Evolutionary conservation across 1,140 invertebrate species (phyloP).

Genomic region (Camponotus pennsylvanicus): DNA sequence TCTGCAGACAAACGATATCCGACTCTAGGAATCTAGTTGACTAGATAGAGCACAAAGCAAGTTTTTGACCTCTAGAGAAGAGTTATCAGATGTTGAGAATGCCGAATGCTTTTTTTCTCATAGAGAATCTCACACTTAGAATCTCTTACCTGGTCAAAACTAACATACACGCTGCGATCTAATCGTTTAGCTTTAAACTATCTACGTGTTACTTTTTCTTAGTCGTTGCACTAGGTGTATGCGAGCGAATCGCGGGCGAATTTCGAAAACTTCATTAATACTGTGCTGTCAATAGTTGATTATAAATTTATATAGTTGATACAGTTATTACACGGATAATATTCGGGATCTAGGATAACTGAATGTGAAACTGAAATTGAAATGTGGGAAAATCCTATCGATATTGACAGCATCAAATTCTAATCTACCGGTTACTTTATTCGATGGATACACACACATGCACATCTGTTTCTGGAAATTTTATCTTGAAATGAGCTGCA

Average conservation of each 20-base stretch:
- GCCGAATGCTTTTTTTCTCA: constrained; percentile 80
- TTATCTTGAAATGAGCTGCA: background rate
- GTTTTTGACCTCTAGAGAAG: constrained; percentile 71
- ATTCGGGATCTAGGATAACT: background rate
- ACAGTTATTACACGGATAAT: background rate
- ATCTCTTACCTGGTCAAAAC: constrained; percentile 36
- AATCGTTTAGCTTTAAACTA: constrained; percentile 25
- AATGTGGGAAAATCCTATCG: background rate
- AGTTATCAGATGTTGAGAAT: constrained; percentile 81
- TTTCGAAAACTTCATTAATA: background rate
- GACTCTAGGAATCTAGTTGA: constrained; percentile 75
- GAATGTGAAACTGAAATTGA: background rate
- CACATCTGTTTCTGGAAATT: constrained; percentile 28
- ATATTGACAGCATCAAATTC: constrained; percentile 5
- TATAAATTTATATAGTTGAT: background rate
- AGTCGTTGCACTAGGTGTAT: constrained; percentile 51
- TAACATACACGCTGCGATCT: constrained; percentile 46
- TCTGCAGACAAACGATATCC: constrained; percentile 47
- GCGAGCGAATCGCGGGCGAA: constrained; percentile 11
- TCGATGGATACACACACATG: background rate
- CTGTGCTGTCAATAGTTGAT: constrained; percentile 34
- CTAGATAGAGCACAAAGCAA: constrained; percentile 74
- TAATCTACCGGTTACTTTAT: background rate
- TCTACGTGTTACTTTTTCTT: constrained; percentile 36
- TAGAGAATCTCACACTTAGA: constrained; percentile 73